Percentiles rank a stretch among this genome's conserved stretches.
phyloP scores from a whole-genome alignment of 2,888 invertebrate species.

The Dichetophora obliterata region DNA sequence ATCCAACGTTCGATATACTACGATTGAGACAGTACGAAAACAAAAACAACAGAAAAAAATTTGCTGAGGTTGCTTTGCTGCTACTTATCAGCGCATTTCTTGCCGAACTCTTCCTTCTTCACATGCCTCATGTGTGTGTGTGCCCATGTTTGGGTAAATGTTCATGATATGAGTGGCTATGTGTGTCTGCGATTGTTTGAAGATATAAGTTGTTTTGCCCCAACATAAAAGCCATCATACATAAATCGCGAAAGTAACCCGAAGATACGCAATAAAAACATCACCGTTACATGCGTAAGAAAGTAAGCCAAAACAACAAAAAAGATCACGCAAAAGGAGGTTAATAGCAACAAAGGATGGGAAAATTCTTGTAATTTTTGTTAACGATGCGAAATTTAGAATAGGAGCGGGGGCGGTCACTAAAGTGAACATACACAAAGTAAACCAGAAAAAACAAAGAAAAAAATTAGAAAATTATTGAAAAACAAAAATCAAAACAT shows the following conservation, averaged over 20 bases:
- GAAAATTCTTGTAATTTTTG: neutral
- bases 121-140: no score
- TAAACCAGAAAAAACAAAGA: no score
- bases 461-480: no score
- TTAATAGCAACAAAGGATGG: constrained; percentile 26
- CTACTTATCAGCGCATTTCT: neutral
- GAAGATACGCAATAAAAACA: constrained; percentile 53
- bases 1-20: constrained; percentile 55
- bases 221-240: constrained; percentile 55
- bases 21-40: constrained; percentile 59
- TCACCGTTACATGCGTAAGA: constrained; percentile 18
- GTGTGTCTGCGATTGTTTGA: constrained; percentile 38
- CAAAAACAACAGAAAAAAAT: constrained; percentile 42
- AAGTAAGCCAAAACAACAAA: neutral
- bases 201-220: constrained; percentile 44
- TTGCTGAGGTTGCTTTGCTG: neutral
- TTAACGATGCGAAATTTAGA: neutral
- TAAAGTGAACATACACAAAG: no score
- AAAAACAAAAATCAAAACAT: no score
- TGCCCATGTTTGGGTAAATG: neutral
- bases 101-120: no score
- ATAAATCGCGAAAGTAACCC: constrained; percentile 57
- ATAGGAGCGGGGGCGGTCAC: no score
- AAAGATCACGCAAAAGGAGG: neutral
- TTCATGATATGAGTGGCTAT: neutral